Evolutionary conservation across 1,140 invertebrate genomes (phyloP), one percentile per base, ranked within the genome.

Genomic region (Macrobrachium rosenbergii): DNA sequence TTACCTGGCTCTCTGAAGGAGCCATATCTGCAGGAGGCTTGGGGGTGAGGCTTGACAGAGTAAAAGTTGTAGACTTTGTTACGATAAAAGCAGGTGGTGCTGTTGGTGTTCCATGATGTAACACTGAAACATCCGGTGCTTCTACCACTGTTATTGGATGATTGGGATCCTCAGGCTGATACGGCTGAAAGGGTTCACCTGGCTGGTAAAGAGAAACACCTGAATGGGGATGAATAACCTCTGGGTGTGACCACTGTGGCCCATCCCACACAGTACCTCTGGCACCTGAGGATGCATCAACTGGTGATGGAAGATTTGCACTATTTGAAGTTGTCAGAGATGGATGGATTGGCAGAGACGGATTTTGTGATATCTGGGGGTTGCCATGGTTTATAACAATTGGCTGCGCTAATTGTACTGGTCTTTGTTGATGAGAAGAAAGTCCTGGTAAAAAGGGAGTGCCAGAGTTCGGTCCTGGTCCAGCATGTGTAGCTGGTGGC

Each of bases 201-300:
- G 88, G 88, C 69, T 89, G 88, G 52, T 89, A 89, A n/a, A 67
- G 83, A 5, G 88, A 89, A 19, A 89, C 88, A 5, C 88, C 88
- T 19, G 88, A 89, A 8, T 80, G 37, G 11, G 88, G 88, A 63
- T 89, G 69, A 21, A 89, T 83, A 37, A 83, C 78, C 62, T 82
- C 88, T n/a, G 88, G 88, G 12, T 67, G 81, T 5, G 88, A 89
- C 88, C 88, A 89, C 19, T 85, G 62, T 7, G 81, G 60, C 28
- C 37, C 63, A 16, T 6, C 17, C 45, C 69, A 45, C 19, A 58
- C 43, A 23, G 52, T 45, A 17, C 64, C 28, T 67, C 59, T 6
- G 6, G 12, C 37, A 5, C 58, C 60, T 28, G 58, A 23, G 14
- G 17, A 28, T 28, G 1, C 64, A 23, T 75, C 37, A 37, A 63